Base-by-base conservation (phyloP, 2,888 invertebrate genomes). In the Itoplectis maculator region DNA sequence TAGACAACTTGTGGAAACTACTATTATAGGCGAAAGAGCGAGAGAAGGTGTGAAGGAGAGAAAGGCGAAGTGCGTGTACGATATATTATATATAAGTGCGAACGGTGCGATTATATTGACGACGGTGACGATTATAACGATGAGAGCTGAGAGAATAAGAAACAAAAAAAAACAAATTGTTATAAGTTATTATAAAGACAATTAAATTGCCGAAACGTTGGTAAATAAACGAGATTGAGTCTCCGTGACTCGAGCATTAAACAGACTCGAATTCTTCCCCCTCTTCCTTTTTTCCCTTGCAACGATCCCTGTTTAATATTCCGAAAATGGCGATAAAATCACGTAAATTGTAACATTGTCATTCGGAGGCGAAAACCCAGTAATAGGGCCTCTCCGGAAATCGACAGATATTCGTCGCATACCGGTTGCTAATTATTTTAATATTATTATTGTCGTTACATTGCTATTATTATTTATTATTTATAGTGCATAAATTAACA, bases 171-270 rank as follows among this genome's bases (percentile, higher is more conserved):
- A 85, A 85, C 75, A 86, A 86, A 86, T 88, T 88, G 88, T 88
- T 89, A 88, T 85, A 89, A 88, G 84, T 89, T 89, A 89, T 88
- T 86, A 89, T 85, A 86, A 85, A 87, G 87, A 89, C 85, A 83
- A 86, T 81, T 81, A 83, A 88, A 86, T 87, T 88, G 86, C 85
- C 82, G 85, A 85, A 86, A 86, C 81, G 86, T 88, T 88, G 89
- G 86, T 88, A 87, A 89, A 89, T 88, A 88, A 89, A 88, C 72
- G 82, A 82, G 84, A 86, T 56, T 70, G 79, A 81, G 84, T 82
- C 83, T 79, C 18, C 54, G 81, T 49, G 74, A 61, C 66, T 78
- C 45, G 72, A 72, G 35, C 8, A 76, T 69, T 68, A 81, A 73
- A 74, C 2, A 54, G 40, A 11, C 7, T 29, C 42, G n/a, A 35